Percentiles rank a stretch among this genome's conserved stretches.
Evolutionary conservation across 2,888 invertebrate genomes (phyloP).

Genomic region (Chrysina gloriosa): DNA sequence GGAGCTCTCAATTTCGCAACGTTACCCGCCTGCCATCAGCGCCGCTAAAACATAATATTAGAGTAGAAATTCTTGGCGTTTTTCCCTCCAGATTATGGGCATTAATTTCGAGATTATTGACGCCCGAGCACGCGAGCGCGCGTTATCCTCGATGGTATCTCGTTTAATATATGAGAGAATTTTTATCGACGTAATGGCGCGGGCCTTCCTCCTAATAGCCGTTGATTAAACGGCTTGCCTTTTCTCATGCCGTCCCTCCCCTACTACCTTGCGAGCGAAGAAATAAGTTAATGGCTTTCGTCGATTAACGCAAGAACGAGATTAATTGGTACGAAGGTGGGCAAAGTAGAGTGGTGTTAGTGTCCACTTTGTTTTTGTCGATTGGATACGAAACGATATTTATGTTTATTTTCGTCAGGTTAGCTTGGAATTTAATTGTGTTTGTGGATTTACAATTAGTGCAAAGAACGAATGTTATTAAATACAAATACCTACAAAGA

Average conservation of each 20-base stretch:
- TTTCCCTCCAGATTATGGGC: conserved; percentile 31
- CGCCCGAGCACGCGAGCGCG: conserved; percentile 28
- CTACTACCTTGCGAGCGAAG: background rate
- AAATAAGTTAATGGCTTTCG: conserved; percentile 7
- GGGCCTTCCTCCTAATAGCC: conserved; percentile 22
- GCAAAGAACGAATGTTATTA: too few species aligned
- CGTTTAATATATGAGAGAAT: conserved; percentile 37
- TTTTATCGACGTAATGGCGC: conserved; percentile 36
- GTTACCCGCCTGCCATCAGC: background rate
- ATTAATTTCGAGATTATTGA: conserved; percentile 38
- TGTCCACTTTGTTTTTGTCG: too few species aligned
- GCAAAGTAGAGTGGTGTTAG: too few species aligned
- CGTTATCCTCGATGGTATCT: conserved; percentile 34
- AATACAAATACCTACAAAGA: too few species aligned
- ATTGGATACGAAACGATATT: too few species aligned
- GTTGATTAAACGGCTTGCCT: conserved; percentile 29
- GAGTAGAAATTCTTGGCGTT: conserved; percentile 22
- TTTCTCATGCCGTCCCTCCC: background rate
- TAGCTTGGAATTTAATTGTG: too few species aligned
- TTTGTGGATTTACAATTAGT: too few species aligned
- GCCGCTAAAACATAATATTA: conserved; percentile 24
- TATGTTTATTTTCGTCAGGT: too few species aligned
- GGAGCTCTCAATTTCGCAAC: background rate
- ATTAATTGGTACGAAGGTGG: too few species aligned
- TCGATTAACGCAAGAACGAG: too few species aligned